Conservation (phyloP, 1,140 invertebrate genomes). For the Hycleus cichorii region DNA sequence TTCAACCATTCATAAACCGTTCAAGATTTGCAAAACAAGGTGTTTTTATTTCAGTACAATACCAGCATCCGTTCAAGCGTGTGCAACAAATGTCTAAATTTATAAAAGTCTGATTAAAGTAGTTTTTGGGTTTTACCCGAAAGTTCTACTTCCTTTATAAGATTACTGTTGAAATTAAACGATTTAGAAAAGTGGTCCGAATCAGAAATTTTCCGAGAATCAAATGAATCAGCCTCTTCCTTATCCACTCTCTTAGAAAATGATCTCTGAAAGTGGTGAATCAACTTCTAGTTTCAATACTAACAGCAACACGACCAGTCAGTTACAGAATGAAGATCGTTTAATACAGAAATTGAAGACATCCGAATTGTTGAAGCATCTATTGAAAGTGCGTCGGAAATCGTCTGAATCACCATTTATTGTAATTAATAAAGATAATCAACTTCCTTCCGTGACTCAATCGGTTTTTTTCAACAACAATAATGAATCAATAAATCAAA, state of each 20-base stretch:
- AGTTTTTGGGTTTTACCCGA: no score
- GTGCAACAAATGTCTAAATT: no score
- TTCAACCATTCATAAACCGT: constrained; percentile 4
- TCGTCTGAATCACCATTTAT: constrained; percentile 3
- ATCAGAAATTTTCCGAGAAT: constrained; percentile 12
- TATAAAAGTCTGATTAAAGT: no score
- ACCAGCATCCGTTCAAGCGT: constrained; percentile 5
- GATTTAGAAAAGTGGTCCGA: no score
- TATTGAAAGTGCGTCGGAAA: constrained; percentile 8
- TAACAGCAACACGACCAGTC: not conserved
- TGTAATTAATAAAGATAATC: not conserved
- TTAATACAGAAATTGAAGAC: constrained; percentile 18
- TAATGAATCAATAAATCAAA: constrained; percentile 13
- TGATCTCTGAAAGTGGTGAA: constrained; percentile 22
- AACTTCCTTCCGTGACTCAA: constrained; percentile 16
- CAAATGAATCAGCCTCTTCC: constrained; percentile 14
- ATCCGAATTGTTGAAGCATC: constrained; percentile 20
- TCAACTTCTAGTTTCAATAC: constrained; percentile 12
- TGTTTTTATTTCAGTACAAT: constrained; percentile 11
- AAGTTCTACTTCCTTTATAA: no score
- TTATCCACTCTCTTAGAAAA: not conserved
- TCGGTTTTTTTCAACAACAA: constrained; percentile 1
- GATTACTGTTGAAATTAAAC: no score
- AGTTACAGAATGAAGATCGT: constrained; percentile 1
- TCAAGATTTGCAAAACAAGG: constrained; percentile 7